These are phyloP conservation scores for Eutolmus rufibarbis DNA, from an alignment of 2,888 invertebrate genomes.

Conservation along the genomic window DNA sequence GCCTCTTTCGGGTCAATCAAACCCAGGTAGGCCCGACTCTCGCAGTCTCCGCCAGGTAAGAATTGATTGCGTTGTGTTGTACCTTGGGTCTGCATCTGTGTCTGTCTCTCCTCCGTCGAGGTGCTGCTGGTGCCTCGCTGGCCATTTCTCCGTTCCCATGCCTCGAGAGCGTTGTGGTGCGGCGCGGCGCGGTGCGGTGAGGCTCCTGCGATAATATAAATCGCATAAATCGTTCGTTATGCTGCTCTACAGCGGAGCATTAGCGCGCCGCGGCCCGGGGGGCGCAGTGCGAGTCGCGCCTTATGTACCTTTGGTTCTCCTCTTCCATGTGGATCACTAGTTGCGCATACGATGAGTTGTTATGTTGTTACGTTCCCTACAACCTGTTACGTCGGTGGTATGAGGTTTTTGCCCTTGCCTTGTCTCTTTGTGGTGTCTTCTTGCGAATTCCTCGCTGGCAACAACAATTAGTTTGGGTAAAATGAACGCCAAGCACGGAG, in stretches of 20 bases:
- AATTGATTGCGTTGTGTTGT: neutral
- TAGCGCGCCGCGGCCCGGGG: neutral
- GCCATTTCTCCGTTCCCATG: neutral
- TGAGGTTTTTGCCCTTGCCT: slow-evolving; percentile 52
- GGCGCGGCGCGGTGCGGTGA: neutral
- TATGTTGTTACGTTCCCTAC: slow-evolving; percentile 40
- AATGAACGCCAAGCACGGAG: neutral
- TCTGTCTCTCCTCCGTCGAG: neutral
- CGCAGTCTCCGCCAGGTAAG: slow-evolving; percentile 13
- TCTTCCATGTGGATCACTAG: slow-evolving; percentile 43
- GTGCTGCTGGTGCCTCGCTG: neutral
- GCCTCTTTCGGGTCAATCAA: neutral
- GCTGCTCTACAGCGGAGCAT: neutral
- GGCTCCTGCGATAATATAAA: neutral
- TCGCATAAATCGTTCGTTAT: slow-evolving; percentile 28
- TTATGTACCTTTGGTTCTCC: slow-evolving; percentile 7
- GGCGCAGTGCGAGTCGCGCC: neutral
- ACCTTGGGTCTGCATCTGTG: neutral
- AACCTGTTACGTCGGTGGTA: slow-evolving; percentile 52
- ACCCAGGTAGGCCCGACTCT: slow-evolving; percentile 1
- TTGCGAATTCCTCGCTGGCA: slow-evolving; percentile 29
- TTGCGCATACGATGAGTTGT: slow-evolving; percentile 43
- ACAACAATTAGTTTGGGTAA: neutral
- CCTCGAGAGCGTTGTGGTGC: neutral
- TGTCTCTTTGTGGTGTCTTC: slow-evolving; percentile 46